Conservation (phyloP, 2,888 invertebrate species). For the Matsumyia berberina region DNA sequence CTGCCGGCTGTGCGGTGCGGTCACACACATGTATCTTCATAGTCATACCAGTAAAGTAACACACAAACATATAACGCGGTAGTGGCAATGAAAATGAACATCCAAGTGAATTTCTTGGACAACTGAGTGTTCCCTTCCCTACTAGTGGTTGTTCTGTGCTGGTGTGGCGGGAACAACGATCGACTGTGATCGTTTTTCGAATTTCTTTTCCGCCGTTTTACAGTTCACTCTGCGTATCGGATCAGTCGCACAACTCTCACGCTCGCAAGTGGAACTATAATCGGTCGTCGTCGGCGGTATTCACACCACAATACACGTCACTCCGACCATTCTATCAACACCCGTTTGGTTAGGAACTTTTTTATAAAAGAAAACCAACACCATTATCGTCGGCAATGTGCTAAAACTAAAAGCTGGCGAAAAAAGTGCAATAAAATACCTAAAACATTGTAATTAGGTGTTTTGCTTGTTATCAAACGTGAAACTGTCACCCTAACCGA, state of each 20-base stretch:
- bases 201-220: conserved; percentile 53
- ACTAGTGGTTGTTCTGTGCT: background rate
- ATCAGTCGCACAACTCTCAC: conserved; percentile 51
- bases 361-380: background rate
- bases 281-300: conserved; percentile 48
- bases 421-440: conserved; percentile 26
- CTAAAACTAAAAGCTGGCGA: background rate
- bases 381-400: conserved; percentile 19
- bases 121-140: background rate
- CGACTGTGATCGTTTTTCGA: conserved; percentile 20
- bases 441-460: conserved; percentile 2
- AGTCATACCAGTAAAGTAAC: background rate
- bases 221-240: conserved; percentile 37
- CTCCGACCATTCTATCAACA: conserved; percentile 43
- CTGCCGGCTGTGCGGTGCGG: conserved; percentile 2
- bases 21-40: background rate
- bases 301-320: conserved; percentile 24
- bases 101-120: background rate
- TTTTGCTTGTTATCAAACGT: conserved; percentile 20
- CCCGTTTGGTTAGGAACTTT: conserved; percentile 16
- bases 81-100: no score
- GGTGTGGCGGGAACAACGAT: conserved; percentile 16
- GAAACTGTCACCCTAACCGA: background rate
- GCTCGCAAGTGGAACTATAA: conserved; percentile 51
- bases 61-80: background rate